Conservation (phyloP, 2,797 vertebrate genomes). For the Muscicapa comitata region DNA sequence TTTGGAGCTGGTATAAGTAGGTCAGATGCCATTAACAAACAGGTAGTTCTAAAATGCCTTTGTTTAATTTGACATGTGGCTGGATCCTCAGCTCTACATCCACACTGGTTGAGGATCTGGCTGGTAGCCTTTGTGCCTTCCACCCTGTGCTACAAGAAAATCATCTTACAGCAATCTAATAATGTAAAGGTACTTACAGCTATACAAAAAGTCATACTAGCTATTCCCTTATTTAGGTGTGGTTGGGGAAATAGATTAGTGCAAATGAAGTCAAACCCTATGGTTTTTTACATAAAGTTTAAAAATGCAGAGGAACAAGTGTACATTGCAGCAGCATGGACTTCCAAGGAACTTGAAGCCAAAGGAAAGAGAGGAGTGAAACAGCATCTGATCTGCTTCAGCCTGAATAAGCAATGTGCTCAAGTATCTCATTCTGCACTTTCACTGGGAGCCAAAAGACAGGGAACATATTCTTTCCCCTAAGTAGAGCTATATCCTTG, state of each 20-base stretch:
- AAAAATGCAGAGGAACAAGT: not conserved
- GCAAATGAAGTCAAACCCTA: not conserved
- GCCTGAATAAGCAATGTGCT: not conserved
- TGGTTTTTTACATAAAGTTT: not conserved
- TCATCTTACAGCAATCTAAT: not conserved
- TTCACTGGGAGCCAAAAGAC: not conserved
- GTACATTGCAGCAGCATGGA: fast-evolving
- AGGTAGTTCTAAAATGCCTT: slow-evolving; percentile 40
- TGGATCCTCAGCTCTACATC: not conserved
- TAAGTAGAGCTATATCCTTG: not conserved
- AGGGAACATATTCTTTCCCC: not conserved
- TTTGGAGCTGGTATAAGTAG: slow-evolving; percentile 18
- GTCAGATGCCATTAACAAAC: slow-evolving; percentile 43
- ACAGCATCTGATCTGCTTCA: not conserved
- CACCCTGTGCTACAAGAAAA: not conserved
- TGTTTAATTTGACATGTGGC: slow-evolving; percentile 33
- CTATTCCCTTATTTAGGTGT: not conserved
- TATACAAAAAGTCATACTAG: not conserved
- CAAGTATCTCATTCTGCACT: not conserved
- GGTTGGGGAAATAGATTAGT: not conserved
- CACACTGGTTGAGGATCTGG: not conserved
- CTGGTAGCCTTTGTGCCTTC: not conserved
- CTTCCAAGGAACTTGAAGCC: not conserved
- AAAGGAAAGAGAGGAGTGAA: not conserved
- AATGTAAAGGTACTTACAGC: not conserved